Conservation (phyloP, 1,140 invertebrate genomes). For the Ips typographus region DNA sequence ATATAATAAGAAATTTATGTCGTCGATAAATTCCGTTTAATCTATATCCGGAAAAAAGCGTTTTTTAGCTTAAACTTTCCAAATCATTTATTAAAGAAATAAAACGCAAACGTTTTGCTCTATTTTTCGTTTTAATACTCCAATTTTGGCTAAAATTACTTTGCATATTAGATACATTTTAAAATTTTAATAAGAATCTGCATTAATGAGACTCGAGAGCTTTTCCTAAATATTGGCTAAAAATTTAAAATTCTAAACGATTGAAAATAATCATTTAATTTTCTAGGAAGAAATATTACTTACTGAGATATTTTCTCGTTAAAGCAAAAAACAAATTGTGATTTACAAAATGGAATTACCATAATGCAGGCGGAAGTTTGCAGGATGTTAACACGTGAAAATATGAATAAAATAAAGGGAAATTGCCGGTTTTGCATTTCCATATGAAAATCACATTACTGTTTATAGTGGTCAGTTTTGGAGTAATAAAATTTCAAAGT, state of each 20-base stretch:
- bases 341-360: slow-evolving; percentile 5
- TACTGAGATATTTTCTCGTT: not conserved
- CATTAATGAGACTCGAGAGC: not conserved
- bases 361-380: slow-evolving; percentile 11
- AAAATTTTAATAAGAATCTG: not conserved
- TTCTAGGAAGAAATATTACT: not conserved
- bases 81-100: slow-evolving; percentile 20
- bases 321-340: not conserved
- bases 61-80: slow-evolving; percentile 19
- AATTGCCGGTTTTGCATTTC: slow-evolving; percentile 18
- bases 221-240: too few species aligned
- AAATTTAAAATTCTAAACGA: too few species aligned
- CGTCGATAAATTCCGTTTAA: slow-evolving; percentile 27
- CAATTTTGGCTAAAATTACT: not conserved
- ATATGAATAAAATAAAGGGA: slow-evolving; percentile 13
- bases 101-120: slow-evolving; percentile 1
- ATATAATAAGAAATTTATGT: slow-evolving; percentile 35
- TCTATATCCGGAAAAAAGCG: slow-evolving; percentile 13
- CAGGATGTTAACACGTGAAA: slow-evolving; percentile 12
- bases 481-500: slow-evolving; percentile 13
- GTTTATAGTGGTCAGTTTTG: slow-evolving; percentile 17
- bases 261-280: too few species aligned
- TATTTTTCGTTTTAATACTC: not conserved
- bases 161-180: not conserved
- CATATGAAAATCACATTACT: slow-evolving; percentile 8